phyloP scores from a whole-genome alignment of 2,888 invertebrate genomes.

The Arge pagana region DNA sequence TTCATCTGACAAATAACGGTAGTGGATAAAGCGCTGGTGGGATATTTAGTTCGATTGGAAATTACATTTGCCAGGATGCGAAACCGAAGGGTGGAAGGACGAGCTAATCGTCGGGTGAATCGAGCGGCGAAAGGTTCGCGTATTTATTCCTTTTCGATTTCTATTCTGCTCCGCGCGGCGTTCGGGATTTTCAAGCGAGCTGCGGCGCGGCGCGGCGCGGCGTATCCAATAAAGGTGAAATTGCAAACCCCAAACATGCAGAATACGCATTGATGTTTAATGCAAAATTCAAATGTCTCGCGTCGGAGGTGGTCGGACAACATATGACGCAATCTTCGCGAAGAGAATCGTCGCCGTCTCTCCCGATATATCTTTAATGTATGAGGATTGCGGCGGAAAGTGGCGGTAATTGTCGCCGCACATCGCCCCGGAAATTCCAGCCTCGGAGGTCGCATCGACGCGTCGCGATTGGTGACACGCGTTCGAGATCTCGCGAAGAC shows the following conservation, averaged over 20 bases:
- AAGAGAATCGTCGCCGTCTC: slow-evolving; percentile 42
- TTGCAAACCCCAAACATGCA: slow-evolving; percentile 42
- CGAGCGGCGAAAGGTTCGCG: too few species aligned
- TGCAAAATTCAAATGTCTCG: slow-evolving; percentile 52
- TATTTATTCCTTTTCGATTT: not conserved
- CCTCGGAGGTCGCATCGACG: too few species aligned
- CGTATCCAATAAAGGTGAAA: slow-evolving; percentile 50
- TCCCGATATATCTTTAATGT: slow-evolving; percentile 30
- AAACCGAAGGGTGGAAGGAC: too few species aligned
- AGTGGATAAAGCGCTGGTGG: too few species aligned
- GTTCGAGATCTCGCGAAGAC: not conserved
- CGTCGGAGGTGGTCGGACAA: slow-evolving; percentile 27
- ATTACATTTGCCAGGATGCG: too few species aligned
- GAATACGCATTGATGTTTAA: slow-evolving; percentile 52
- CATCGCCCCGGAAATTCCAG: slow-evolving; percentile 16
- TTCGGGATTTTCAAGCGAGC: slow-evolving; percentile 7
- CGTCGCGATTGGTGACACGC: too few species aligned
- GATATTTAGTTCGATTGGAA: too few species aligned
- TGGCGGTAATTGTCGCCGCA: slow-evolving; percentile 22
- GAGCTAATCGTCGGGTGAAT: too few species aligned
- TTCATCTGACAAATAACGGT: too few species aligned
- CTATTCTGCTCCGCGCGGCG: not conserved
- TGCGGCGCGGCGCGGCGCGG: slow-evolving; percentile 20
- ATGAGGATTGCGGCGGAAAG: slow-evolving; percentile 21
- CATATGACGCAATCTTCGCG: slow-evolving; percentile 52